Base-by-base conservation (phyloP, 2,888 invertebrate species). In the Hybos culiciformis region DNA sequence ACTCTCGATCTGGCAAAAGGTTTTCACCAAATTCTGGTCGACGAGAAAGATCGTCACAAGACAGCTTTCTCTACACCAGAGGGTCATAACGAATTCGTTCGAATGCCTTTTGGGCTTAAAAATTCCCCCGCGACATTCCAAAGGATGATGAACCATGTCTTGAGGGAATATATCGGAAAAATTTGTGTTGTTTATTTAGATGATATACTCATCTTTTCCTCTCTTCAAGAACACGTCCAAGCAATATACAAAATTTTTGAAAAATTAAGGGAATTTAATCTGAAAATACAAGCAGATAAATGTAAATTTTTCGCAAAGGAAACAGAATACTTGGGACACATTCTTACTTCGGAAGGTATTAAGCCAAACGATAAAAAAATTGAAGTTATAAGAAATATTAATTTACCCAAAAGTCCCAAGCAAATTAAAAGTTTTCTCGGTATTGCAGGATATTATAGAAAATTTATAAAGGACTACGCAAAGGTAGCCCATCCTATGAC, bases 11-110 rank as follows among this genome's bases (percentile, higher is more conserved):
- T 41, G 12, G 41, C 41, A 17, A 46, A 44, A 18, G 48, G 48
- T 5, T 46, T 46, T 24, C 46, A 44, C 18, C 48, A 46, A 41
- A 46, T 48, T 20, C 39, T 40, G 3, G 33, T 46, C 4, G n/a
- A 41, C n/a, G 21, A 41, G 17, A 20, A 26, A 37, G 42, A 47
- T 18, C 38, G 34, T 15, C 39, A 31, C 11, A 48, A 48, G n/a
- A n/a, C n/a, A n/a, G n/a, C n/a, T n/a, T n/a, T n/a, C n/a, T n/a
- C n/a, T n/a, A n/a, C n/a, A n/a, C n/a, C n/a, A n/a, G n/a, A n/a
- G n/a, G n/a, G n/a, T n/a, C n/a, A n/a, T n/a, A n/a, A n/a, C n/a
- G n/a, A n/a, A n/a, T n/a, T n/a, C n/a, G n/a, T n/a, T n/a, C n/a
- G n/a, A n/a, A n/a, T n/a, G n/a, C n/a, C n/a, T n/a, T n/a, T n/a